phyloP scores from a whole-genome alignment of 2,797 vertebrate genomes.

The Fistularia tabacaria region DNA sequence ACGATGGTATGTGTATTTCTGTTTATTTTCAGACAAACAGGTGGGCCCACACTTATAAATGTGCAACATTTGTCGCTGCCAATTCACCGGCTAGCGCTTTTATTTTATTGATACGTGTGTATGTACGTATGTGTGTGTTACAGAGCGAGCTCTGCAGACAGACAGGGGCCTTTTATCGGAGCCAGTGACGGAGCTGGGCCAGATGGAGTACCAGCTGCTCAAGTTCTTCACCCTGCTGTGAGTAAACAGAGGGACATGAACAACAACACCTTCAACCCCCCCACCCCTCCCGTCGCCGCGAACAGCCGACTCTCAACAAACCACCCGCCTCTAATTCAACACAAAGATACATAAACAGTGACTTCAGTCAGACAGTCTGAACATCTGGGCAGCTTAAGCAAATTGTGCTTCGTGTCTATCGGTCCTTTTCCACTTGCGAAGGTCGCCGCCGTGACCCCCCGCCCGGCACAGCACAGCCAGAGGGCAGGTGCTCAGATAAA shows the following conservation, averaged over 20 bases:
- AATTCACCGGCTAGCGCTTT: too few species aligned
- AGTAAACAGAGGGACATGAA: conserved; percentile 57
- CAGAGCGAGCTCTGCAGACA: conserved; percentile 81
- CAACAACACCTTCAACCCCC: conserved; percentile 33
- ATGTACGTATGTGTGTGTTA: conserved; percentile 32
- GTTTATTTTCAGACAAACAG: too few species aligned
- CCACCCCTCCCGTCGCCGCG: conserved; percentile 42
- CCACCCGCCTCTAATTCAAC: conserved; percentile 8
- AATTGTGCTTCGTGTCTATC: neutral
- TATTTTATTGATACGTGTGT: conserved; percentile 4
- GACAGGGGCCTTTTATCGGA: conserved; percentile 78
- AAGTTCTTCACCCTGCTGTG: conserved; percentile 93
- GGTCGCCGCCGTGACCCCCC: neutral
- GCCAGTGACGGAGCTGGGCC: conserved; percentile 78
- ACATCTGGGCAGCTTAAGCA: conserved; percentile 16
- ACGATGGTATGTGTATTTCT: too few species aligned
- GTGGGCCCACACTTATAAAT: too few species aligned
- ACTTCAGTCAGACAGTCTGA: conserved; percentile 6
- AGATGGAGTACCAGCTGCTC: conserved; percentile 87
- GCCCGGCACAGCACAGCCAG: neutral
- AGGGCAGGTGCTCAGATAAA: neutral
- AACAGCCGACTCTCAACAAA: conserved; percentile 25
- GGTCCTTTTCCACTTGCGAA: neutral
- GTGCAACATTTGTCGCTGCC: too few species aligned
- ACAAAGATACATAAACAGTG: conserved; percentile 35